Evolutionary conservation across 2,888 invertebrate species (phyloP).

Genomic region (Listrodromus nycthemerus): DNA sequence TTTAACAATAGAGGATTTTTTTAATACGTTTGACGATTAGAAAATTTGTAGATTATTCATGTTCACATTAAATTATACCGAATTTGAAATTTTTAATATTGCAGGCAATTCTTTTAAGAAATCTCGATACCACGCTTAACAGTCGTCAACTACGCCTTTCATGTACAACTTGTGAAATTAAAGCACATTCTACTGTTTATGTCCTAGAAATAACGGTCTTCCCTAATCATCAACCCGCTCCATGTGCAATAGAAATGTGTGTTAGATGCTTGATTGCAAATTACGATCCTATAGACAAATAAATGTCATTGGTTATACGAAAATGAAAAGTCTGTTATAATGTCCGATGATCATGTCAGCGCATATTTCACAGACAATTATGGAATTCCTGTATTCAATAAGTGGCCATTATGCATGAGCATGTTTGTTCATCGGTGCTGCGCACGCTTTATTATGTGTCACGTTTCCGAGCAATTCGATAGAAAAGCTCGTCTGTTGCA

Average conservation of each 20-base stretch:
- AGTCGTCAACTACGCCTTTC: neutral
- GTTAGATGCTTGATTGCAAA: neutral
- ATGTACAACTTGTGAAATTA: neutral
- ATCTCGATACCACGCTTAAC: neutral
- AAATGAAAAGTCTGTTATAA: neutral
- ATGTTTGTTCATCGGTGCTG: neutral
- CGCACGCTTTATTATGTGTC: neutral
- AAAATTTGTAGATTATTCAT: neutral
- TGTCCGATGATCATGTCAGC: neutral
- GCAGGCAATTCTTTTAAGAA: too few species aligned
- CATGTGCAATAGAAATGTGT: neutral
- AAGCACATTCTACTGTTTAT: slow-evolving; percentile 10
- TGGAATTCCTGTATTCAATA: neutral
- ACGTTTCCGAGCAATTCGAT: neutral
- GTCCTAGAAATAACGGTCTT: slow-evolving; percentile 5
- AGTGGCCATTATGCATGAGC: neutral
- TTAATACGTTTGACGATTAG: neutral
- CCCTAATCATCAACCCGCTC: slow-evolving; percentile 10
- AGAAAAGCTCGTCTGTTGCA: neutral
- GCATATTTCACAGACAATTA: neutral
- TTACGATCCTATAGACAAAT: neutral
- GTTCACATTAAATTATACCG: neutral
- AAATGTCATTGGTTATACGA: neutral
- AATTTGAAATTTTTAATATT: neutral
- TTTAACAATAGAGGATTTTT: neutral